These are phyloP conservation scores for Ormyrus thymus DNA, from an alignment of 2,888 invertebrate species.

Conservation along the genomic window DNA sequence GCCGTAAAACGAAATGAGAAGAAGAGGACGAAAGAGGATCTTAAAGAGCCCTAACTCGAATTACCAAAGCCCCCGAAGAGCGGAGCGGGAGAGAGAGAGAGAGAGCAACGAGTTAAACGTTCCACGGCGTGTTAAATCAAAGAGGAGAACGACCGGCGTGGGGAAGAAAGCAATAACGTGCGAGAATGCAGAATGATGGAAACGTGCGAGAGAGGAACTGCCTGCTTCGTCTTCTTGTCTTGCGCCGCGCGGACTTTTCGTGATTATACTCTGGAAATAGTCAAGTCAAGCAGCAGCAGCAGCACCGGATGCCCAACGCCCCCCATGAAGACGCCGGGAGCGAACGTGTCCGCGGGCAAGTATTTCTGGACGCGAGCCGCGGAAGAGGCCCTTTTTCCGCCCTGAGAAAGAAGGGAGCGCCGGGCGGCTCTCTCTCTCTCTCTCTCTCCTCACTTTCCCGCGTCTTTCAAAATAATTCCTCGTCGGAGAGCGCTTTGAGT, in stretches of 20 bases:
- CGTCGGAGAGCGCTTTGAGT: too few relatives aligned
- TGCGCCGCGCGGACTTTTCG: slow-evolving; percentile 57
- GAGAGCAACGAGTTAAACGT: slow-evolving; percentile 58
- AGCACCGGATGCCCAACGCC: slow-evolving; percentile 67
- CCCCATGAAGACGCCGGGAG: slow-evolving; percentile 53
- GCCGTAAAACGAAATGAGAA: slow-evolving; percentile 50
- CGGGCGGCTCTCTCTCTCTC: neutral
- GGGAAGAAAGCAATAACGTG: slow-evolving; percentile 51
- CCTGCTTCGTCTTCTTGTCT: slow-evolving; percentile 1
- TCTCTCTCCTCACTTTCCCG: neutral
- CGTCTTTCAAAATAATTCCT: too few relatives aligned
- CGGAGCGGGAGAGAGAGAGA: too few relatives aligned
- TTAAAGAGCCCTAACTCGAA: slow-evolving; percentile 60
- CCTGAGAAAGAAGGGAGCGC: slow-evolving; percentile 1
- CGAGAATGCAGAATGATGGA: slow-evolving; percentile 56
- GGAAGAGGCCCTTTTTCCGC: slow-evolving; percentile 32
- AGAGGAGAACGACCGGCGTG: slow-evolving; percentile 38
- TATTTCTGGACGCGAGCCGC: slow-evolving; percentile 64
- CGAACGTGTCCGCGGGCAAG: slow-evolving; percentile 52
- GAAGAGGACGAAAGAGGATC: slow-evolving; percentile 57
- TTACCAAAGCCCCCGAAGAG: slow-evolving; percentile 50
- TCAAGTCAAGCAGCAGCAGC: slow-evolving; percentile 58
- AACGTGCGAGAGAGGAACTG: slow-evolving; percentile 32
- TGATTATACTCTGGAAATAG: slow-evolving; percentile 73
- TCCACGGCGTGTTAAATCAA: slow-evolving; percentile 56